phyloP scores from a whole-genome alignment of 1,140 invertebrate genomes.

The Zaprionus africanus region DNA sequence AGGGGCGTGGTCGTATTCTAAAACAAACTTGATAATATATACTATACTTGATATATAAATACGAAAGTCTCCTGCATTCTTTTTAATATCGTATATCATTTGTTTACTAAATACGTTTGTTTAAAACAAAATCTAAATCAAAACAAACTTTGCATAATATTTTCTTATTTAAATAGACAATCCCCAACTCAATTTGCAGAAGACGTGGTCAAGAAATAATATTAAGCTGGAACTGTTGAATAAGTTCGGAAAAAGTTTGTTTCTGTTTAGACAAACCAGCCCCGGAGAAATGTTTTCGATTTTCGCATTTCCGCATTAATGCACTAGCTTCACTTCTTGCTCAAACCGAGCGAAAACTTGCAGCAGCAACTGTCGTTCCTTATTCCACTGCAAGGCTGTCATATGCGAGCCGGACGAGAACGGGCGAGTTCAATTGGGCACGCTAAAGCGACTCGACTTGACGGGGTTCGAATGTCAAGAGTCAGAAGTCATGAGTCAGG shows the following conservation, averaged over 20 bases:
- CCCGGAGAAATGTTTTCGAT: not conserved
- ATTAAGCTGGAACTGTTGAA: not conserved
- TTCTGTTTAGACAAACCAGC: not conserved
- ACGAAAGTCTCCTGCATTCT: too few relatives aligned
- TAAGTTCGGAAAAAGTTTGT: not conserved
- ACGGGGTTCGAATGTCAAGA: slow-evolving; percentile 24
- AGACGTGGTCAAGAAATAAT: not conserved
- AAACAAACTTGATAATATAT: too few relatives aligned
- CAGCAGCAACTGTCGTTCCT: slow-evolving; percentile 19
- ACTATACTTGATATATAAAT: too few relatives aligned
- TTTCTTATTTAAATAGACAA: not conserved
- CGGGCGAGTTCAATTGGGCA: slow-evolving; percentile 43
- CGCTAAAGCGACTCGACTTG: slow-evolving; percentile 22
- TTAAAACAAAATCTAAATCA: not conserved
- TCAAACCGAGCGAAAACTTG: slow-evolving; percentile 15
- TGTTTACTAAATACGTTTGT: not conserved
- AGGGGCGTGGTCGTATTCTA: too few relatives aligned
- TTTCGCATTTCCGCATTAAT: slow-evolving; percentile 7
- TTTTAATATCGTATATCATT: too few relatives aligned
- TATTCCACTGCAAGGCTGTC: slow-evolving; percentile 23
- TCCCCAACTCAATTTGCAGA: not conserved
- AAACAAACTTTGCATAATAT: not conserved
- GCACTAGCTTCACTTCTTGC: not conserved
- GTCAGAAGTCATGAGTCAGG: slow-evolving; percentile 18
- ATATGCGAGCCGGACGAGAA: slow-evolving; percentile 21